Base-by-base conservation (phyloP, 2,797 vertebrate species). In the Jordanella pulchra region DNA sequence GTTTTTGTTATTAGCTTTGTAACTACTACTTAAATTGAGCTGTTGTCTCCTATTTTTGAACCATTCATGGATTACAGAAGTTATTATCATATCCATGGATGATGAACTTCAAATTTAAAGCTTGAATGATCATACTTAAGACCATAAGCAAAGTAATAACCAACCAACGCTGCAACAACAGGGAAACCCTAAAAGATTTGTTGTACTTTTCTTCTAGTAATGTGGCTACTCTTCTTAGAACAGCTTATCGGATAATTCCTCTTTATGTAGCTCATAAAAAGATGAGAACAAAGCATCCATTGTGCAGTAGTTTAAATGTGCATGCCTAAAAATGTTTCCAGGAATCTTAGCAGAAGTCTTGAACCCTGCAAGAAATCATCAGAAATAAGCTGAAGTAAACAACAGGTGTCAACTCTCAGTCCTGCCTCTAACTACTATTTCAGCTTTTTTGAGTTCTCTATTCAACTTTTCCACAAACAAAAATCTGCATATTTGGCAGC, bases 401-500 rank as follows among this genome's bases (percentile, higher is more conserved):
- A 48, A 74, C 25, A 25, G 48, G 55, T 32, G 55, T 35, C 65
- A 51, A 2, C 23, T 51, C 32, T 75, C 60, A 51, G 68, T 44
- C 25, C 5, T 44, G 10, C n/a, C 27, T 30, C 17, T 58, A 25
- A 68, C 61, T 65, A 44, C 30, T 53, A 42, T 72, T 67, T 50
- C 10, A 85, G 56, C 27, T 5, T 12, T 10, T n/a, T 44, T 48
- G 66, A 61, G 60, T 77, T 72, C 54, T 72, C 45, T 44, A 69
- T 56, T 44, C 53, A 32, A 23, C 64, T 42, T 6, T 32, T 69
- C 64, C 30, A 28, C 25, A 55, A 65, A 39, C 69, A 47, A 39
- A 44, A 30, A 67, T 68, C 58, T 44, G 53, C 65, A 68, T 72
- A 65, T 68, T 60, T 80, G 60, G 68, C 72, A 75, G 64, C 58